Conservation (phyloP, 2,113 vertebrate species). For the Empidonax alnorum region DNA sequence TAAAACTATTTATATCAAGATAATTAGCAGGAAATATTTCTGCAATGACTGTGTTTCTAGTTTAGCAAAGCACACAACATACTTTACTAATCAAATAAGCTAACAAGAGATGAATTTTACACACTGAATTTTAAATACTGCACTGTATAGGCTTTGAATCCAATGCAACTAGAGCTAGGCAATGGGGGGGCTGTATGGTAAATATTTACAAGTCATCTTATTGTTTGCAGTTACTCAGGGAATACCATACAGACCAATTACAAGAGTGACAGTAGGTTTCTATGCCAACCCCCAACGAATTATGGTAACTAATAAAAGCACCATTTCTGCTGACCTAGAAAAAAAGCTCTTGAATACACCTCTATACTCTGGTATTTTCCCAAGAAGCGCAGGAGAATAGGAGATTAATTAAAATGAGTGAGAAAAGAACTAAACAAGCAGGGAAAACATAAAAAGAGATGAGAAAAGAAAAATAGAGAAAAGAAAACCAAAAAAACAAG, state of each 20-base stretch:
- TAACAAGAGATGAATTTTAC: background rate
- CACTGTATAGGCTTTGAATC: rapidly evolving
- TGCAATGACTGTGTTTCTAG: background rate
- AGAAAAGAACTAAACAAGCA: background rate
- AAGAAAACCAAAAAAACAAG: background rate
- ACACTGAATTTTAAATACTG: background rate
- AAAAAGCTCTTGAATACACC: background rate
- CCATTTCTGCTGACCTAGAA: background rate
- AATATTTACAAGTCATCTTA: background rate
- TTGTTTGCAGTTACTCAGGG: background rate
- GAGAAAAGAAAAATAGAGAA: background rate
- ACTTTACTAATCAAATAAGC: background rate
- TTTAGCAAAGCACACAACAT: background rate
- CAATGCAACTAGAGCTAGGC: background rate
- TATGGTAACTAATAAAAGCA: background rate
- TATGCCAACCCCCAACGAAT: background rate
- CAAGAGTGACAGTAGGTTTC: background rate
- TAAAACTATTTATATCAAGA: background rate
- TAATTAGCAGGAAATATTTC: background rate
- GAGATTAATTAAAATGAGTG: background rate
- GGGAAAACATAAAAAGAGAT: background rate
- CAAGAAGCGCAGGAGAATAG: background rate
- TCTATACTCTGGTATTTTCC: background rate
- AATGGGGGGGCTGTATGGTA: background rate
- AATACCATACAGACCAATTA: background rate